Evolutionary conservation across 2,797 vertebrate species (phyloP), one percentile per base, ranked within the genome.

Genomic region (Neosalanx taihuensis): DNA sequence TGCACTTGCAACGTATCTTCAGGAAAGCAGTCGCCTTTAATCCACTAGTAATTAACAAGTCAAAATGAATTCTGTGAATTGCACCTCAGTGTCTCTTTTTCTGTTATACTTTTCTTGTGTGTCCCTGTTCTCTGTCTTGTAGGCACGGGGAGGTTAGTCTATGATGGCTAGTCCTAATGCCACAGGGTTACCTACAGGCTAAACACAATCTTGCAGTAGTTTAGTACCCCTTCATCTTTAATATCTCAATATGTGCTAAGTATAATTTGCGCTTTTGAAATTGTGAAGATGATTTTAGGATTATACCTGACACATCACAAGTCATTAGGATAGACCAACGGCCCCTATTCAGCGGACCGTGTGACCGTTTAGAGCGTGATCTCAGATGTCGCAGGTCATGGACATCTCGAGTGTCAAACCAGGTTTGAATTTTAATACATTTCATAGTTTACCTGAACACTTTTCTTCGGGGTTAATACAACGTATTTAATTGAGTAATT

Each of bases 1-100:
- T 37, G 65, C 76, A 74, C 23, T 26, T 26, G 58, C 30, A 72
- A 73, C 80, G 59, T 53, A 81, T 81, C 73, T 76, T 31, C 9
- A 46, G 56, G 57, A 75, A 46, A 0, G 53, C 75, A 58, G 53
- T 74, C 81, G 81, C 79, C 75, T 51, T 63, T 76, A 81, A 82
- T 76, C 79, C 73, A 76, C 56, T 61, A 31, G 71, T 85, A 76
- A 86, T 84, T 83, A 82, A 80, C 58, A 77, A 72, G 67, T 65
- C 72, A 79, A 81, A 81, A 80, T 35, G 63, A 73, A 82, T 82
- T 83, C 64, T 35, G 49, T 79, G 70, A 78, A 72, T 78, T 81
- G 66, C 51, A 72, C 65, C 73, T 73, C 71, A 0, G 53, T 31
- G 72, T 72, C 75, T 70, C 68, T 76, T 46, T 74, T 78, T 76